These are phyloP conservation scores for Arvicanthis niloticus DNA, from an alignment of 2,113 vertebrate genomes.

Conservation along the genomic window DNA sequence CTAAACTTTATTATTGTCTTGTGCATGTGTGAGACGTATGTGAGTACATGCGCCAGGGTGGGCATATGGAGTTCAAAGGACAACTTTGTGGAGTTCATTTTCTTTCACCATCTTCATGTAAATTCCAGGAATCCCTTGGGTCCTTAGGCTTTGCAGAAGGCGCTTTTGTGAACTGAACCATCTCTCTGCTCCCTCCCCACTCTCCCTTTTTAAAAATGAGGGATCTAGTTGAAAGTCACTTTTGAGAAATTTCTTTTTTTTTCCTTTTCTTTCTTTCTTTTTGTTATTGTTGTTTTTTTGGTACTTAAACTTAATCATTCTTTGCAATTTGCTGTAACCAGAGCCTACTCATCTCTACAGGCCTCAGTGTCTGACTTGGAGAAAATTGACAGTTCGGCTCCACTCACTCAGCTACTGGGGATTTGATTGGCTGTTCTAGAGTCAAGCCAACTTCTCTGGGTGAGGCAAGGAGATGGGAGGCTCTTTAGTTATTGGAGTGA, in stretches of 20 bases:
- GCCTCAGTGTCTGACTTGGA: background rate
- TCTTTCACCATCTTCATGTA: background rate
- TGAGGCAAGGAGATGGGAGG: no score
- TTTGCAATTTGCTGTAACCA: background rate
- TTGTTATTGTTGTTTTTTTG: background rate
- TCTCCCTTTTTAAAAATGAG: conserved; percentile 59
- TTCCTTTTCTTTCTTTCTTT: no score
- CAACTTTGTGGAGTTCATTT: background rate
- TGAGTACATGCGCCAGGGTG: background rate
- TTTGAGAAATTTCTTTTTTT: conserved; percentile 63
- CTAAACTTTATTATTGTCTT: background rate
- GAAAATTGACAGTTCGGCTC: background rate
- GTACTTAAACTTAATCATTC: background rate
- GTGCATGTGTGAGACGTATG: accelerated
- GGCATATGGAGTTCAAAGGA: background rate
- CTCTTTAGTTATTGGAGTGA: background rate
- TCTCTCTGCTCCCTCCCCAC: no score
- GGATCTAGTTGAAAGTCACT: conserved; percentile 57
- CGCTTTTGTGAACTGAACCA: background rate
- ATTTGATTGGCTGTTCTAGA: background rate
- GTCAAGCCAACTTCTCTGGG: background rate
- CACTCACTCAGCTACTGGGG: background rate
- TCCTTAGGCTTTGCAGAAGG: background rate
- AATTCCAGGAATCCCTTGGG: background rate
- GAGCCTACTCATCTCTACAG: background rate